Conservation (phyloP, 37 sponge, comb jelly and placozoan genomes). For the Halichondria panicea region DNA sequence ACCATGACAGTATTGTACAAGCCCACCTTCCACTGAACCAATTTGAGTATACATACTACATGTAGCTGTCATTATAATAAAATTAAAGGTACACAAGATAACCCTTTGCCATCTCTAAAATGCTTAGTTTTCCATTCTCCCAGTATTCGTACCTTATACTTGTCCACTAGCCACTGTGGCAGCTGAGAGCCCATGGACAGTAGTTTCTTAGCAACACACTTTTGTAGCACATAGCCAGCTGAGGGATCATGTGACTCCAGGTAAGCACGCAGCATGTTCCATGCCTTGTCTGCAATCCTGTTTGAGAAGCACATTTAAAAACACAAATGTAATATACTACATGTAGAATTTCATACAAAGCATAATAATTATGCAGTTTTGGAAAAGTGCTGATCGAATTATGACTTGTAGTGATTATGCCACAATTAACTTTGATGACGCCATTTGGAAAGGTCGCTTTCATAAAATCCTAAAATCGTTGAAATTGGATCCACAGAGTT, state of each 20-base stretch:
- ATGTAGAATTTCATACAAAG: not conserved
- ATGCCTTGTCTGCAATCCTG: slow-evolving; percentile 59
- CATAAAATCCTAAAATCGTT: no score
- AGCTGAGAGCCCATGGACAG: slow-evolving; percentile 36
- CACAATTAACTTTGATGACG: no score
- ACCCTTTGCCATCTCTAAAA: no score
- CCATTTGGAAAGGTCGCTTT: no score
- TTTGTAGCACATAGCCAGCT: slow-evolving; percentile 11
- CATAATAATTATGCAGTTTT: not conserved
- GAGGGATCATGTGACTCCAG: slow-evolving; percentile 11
- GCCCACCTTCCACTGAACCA: no score
- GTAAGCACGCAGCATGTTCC: slow-evolving; percentile 25
- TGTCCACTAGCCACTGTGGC: slow-evolving; percentile 65
- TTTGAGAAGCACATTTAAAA: not conserved
- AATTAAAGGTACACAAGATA: no score
- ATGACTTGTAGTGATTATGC: no score
- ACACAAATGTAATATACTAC: not conserved
- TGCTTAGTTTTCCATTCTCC: not conserved
- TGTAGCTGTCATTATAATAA: no score
- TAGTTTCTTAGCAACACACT: slow-evolving; percentile 57
- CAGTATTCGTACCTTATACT: slow-evolving; percentile 46
- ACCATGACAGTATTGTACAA: not conserved
- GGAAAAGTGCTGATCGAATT: no score
- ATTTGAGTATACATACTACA: no score
- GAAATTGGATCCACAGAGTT: no score